These are phyloP conservation scores for Peromyscus maniculatus DNA, from an alignment of 2,113 vertebrate genomes.

Conservation along the genomic window DNA sequence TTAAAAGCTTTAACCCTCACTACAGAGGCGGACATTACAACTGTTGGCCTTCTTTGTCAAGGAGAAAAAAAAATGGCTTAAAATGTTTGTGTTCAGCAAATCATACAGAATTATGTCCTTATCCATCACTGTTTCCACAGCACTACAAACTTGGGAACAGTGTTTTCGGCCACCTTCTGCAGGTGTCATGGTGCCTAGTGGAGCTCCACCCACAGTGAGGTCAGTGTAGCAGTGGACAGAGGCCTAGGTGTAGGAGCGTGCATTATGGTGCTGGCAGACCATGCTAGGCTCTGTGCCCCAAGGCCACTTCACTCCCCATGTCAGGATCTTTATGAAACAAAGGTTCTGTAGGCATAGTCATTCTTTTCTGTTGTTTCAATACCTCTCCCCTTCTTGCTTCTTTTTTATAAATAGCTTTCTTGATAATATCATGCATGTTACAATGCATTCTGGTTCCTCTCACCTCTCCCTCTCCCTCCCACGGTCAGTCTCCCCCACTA, in stretches of 20 bases:
- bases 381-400: not conserved
- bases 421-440: not conserved
- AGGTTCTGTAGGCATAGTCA: not conserved
- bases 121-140: not conserved
- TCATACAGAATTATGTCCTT: not conserved
- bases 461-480: not conserved
- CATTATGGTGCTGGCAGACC: fast-evolving
- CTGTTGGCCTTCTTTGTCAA: not conserved
- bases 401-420: not conserved
- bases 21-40: not conserved
- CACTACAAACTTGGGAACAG: not conserved
- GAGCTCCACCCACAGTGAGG: not conserved
- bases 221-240: not conserved
- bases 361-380: not conserved
- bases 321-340: not conserved
- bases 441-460: too few relatives aligned
- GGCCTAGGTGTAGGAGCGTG: not conserved
- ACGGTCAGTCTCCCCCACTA: too few relatives aligned
- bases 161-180: fast-evolving
- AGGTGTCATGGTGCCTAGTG: not conserved
- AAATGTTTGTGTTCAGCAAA: not conserved
- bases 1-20: not conserved
- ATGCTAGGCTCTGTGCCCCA: not conserved
- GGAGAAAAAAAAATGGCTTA: not conserved
- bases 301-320: not conserved